Conservation (phyloP, 2,797 vertebrate species). For the Periophthalmus magnuspinnatus region DNA sequence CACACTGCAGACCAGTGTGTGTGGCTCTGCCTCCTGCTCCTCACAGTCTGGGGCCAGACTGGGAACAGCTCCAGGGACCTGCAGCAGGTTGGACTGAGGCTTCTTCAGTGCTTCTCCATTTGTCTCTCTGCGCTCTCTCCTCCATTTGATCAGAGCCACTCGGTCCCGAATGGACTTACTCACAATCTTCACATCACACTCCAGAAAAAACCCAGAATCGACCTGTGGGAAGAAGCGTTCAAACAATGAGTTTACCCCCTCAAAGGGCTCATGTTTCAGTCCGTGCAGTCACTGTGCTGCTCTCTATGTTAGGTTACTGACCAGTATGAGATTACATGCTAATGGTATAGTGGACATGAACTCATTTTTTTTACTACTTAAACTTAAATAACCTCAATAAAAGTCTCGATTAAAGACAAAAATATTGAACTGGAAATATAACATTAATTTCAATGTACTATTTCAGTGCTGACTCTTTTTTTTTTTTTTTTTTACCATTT, state of each 20-base stretch:
- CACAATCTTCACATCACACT: slow-evolving; percentile 93
- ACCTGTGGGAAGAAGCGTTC: slow-evolving; percentile 78
- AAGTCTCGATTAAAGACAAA: background rate
- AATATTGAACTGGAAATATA: background rate
- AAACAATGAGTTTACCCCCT: slow-evolving; percentile 6
- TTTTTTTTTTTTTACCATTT: slow-evolving; percentile 89
- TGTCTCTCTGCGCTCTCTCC: slow-evolving; percentile 81
- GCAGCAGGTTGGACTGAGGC: slow-evolving; percentile 56
- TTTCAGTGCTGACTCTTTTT: background rate
- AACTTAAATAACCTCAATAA: background rate
- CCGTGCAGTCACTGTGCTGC: slow-evolving; percentile 26
- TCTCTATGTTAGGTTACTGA: slow-evolving; percentile 18
- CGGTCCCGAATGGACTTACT: slow-evolving; percentile 95
- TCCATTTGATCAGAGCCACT: slow-evolving; percentile 94
- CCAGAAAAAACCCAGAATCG: slow-evolving; percentile 95
- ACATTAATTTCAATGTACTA: background rate
- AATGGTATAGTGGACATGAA: background rate
- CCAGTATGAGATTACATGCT: background rate
- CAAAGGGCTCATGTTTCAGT: slow-evolving; percentile 29
- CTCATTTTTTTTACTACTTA: background rate
- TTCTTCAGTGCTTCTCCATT: slow-evolving; percentile 67
- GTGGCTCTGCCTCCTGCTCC: slow-evolving; percentile 84
- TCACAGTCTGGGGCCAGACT: slow-evolving; percentile 74
- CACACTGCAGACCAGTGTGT: slow-evolving; percentile 77
- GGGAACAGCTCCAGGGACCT: slow-evolving; percentile 80